Percentiles rank a stretch among this genome's conserved stretches.
Conservation (phyloP, 2,888 invertebrate species). For the Rambutsinella grinnellia region DNA sequence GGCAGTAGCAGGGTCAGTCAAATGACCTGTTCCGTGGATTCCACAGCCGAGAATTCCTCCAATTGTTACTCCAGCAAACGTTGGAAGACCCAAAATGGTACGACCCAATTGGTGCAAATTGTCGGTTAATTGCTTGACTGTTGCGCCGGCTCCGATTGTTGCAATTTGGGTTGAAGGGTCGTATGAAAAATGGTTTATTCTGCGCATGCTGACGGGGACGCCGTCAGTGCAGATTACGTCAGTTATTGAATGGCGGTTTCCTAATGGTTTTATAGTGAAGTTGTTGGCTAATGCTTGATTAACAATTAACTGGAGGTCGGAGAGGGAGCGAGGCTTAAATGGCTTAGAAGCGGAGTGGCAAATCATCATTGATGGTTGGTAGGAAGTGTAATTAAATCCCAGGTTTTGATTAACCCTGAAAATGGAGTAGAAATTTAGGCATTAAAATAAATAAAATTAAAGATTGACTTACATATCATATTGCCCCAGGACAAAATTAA, state of each 20-base stretch:
- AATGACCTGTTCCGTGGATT: conserved; percentile 13
- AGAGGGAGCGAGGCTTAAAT: too few relatives aligned
- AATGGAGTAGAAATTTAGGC: too few relatives aligned
- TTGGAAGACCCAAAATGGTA: conserved; percentile 4
- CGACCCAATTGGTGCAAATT: conserved; percentile 4
- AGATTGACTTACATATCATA: too few relatives aligned
- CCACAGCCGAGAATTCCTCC: conserved; percentile 6
- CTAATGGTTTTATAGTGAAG: not conserved
- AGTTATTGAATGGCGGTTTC: conserved; percentile 6
- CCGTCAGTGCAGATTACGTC: conserved; percentile 7
- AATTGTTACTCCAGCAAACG: conserved; percentile 6
- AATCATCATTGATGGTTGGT: not conserved
- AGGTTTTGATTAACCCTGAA: too few relatives aligned
- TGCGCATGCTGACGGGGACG: too few relatives aligned
- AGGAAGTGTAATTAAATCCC: conserved; percentile 10
- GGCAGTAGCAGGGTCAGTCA: not conserved
- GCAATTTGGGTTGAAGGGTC: not conserved
- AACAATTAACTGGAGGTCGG: too few relatives aligned
- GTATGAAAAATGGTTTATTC: too few relatives aligned
- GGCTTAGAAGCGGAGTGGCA: too few relatives aligned
- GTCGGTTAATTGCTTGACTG: not conserved
- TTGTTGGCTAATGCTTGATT: too few relatives aligned
- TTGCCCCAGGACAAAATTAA: too few relatives aligned
- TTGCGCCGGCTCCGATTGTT: not conserved
- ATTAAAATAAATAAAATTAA: too few relatives aligned